These are phyloP conservation scores for Pristionchus fissidentatus DNA, from an alignment of 2,888 invertebrate species.

Conservation along the genomic window DNA sequence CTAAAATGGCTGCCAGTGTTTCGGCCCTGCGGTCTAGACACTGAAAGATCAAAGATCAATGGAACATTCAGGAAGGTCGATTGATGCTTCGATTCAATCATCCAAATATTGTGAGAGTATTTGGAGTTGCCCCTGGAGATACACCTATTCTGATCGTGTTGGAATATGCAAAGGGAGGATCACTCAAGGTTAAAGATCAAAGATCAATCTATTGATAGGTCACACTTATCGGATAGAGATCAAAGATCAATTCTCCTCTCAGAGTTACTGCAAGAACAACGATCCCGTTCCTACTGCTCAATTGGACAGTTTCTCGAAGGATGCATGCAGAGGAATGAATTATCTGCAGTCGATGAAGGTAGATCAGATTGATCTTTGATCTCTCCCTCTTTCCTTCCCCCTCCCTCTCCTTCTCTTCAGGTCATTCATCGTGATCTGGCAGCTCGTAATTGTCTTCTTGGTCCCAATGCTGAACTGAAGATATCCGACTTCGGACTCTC, in stretches of 20 bases:
- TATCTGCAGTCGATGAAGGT: slow-evolving; percentile 44
- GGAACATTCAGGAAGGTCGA: slow-evolving; percentile 1
- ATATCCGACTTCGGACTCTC: slow-evolving; percentile 49
- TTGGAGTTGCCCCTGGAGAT: slow-evolving; percentile 38
- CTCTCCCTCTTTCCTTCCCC: no score
- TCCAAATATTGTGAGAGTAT: slow-evolving; percentile 31
- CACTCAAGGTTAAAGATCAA: slow-evolving; percentile 40
- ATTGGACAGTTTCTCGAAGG: slow-evolving; percentile 35
- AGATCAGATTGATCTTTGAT: no score
- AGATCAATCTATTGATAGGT: neutral
- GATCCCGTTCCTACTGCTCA: slow-evolving; percentile 1
- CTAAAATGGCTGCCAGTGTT: no score
- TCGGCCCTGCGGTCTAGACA: neutral
- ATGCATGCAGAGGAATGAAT: slow-evolving; percentile 36
- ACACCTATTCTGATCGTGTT: slow-evolving; percentile 29
- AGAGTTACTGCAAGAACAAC: slow-evolving; percentile 47
- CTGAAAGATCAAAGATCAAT: neutral
- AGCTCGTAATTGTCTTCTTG: slow-evolving; percentile 47
- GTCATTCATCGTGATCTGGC: slow-evolving; percentile 50
- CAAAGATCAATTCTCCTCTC: neutral
- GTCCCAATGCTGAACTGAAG: slow-evolving; percentile 32
- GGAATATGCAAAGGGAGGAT: slow-evolving; percentile 39
- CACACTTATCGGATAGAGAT: neutral
- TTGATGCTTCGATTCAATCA: slow-evolving; percentile 39
- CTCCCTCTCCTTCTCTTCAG: neutral